Evolutionary conservation across 2,113 vertebrate species (phyloP), one percentile per base, ranked within the genome.

Genomic region (Chloropsis cyanopogon): DNA sequence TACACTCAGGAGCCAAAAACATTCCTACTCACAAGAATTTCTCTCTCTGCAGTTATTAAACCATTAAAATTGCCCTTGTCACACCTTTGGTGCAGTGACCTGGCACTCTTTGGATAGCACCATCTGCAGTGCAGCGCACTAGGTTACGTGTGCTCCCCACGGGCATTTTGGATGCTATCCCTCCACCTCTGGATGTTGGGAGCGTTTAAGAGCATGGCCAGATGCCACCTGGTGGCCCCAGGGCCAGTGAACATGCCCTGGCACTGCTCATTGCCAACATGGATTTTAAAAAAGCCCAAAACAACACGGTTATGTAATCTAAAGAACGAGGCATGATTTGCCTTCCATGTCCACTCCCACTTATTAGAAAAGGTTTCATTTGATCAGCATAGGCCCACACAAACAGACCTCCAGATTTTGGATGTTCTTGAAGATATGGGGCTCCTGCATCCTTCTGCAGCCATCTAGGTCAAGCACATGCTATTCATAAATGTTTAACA

Each of bases 241-340:
- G n/a, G 39, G 56, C 25, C 2, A 3, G 13, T 4, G 33, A 84
- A 20, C 12, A 5, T 49, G n/a, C 21, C 72, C 44, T 39, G 39
- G 28, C n/a, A 29, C 15, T 21, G 52, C 52, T 59, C 2, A 0
- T 18, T 16, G 28, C 56, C 35, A 46, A 21, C 9, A 5, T 0
- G 25, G 41, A 13, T 33, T 49, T 8, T 1, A 53, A 61, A 28
- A 78, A 42, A 42, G 4, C 17, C 22, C 47, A 63, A 25, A 79
- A 22, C 29, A 41, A 13, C 1, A 0, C 41, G 7, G 25, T 28
- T 37, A 28, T 20, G 35, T 35, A 63, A 69, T 37, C 6, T 0
- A 33, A 19, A 86, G 46, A 35, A 50, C 10, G 39, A 47, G 12
- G 5, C 8, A 29, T 1, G 9, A 22, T 37, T 47, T 56, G 22